Base-by-base conservation (phyloP, 2,888 invertebrate species). In the Sicus ferrugineus region DNA sequence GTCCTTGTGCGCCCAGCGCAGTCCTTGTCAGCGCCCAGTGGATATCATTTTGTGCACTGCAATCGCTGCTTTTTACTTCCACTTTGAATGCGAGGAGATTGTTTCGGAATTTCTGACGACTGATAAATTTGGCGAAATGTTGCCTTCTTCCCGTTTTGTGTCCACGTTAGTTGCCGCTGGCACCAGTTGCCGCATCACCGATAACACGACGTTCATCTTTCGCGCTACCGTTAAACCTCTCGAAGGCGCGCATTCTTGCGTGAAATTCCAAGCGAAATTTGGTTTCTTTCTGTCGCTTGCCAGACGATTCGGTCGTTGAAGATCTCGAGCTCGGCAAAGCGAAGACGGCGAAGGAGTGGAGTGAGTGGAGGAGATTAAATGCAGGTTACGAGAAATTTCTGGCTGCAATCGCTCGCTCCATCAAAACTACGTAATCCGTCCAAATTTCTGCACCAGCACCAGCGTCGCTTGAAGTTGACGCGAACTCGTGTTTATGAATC, bases 181-280 rank as follows among this genome's bases (percentile, higher is more conserved):
- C 38, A 38, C 23, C 34, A 59, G 26, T 59, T 38, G 19, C 4
- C 11, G 19, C 42, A 42, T 34, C 1, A 21, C 42, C 42, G 42
- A 42, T 38, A 38, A 42, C 19, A 42, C 23, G 16, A 61, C n/a
- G 14, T 38, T 61, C 16, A 23, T 42, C 14, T 26, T 42, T 21
- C 21, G 26, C 19, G 14, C 14, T 34, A 9, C 14, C 34, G 9
- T 34, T 7, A 9, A 14, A 7, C 9, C 9, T 28, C 42, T 46
- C 46, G 28, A 46, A 63, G 19, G 3, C 14, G 21, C 19, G 48
- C 63, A 30, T 46, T 31, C 30, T 3, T 63, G 48, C 48, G n/a
- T 23, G 30, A 63, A 63, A 63, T 48, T 30, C 63, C 48, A 30
- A n/a, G 23, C 19, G 50, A 63, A 63, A n/a, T n/a, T 63, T 50